Conservation (phyloP, 2,113 vertebrate genomes). For the Daboia siamensis region DNA sequence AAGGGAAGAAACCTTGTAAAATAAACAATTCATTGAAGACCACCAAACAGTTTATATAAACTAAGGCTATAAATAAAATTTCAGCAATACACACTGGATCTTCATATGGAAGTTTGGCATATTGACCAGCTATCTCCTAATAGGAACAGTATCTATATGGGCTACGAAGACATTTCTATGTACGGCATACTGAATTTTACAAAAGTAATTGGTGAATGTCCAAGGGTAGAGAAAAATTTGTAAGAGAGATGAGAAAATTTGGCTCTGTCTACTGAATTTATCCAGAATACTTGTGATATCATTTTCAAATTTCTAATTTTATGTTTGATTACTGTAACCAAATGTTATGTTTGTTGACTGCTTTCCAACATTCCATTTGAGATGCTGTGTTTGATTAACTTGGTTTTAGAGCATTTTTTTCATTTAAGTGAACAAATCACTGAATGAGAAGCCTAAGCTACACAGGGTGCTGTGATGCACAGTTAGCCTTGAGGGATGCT, state of each 20-base stretch:
- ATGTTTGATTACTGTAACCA: slow-evolving; percentile 46
- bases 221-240: background rate
- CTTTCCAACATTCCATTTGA: slow-evolving; percentile 61
- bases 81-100: background rate
- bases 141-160: background rate
- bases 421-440: slow-evolving; percentile 26
- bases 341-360: slow-evolving; percentile 50
- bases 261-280: slow-evolving; percentile 53
- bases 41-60: background rate
- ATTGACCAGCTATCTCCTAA: background rate
- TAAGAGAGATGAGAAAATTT: background rate
- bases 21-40: background rate
- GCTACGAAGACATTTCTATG: background rate
- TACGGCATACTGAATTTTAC: background rate
- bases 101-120: background rate
- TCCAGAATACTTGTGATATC: background rate
- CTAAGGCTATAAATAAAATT: background rate
- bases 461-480: slow-evolving; percentile 46
- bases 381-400: slow-evolving; percentile 63
- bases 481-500: slow-evolving; percentile 61
- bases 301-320: slow-evolving; percentile 44
- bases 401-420: slow-evolving; percentile 44
- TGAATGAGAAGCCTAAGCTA: slow-evolving; percentile 47
- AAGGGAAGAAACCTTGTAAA: background rate
- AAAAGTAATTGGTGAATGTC: background rate